These are phyloP conservation scores for Fragum whitleyi DNA, from an alignment of 2,888 invertebrate species.

Conservation along the genomic window DNA sequence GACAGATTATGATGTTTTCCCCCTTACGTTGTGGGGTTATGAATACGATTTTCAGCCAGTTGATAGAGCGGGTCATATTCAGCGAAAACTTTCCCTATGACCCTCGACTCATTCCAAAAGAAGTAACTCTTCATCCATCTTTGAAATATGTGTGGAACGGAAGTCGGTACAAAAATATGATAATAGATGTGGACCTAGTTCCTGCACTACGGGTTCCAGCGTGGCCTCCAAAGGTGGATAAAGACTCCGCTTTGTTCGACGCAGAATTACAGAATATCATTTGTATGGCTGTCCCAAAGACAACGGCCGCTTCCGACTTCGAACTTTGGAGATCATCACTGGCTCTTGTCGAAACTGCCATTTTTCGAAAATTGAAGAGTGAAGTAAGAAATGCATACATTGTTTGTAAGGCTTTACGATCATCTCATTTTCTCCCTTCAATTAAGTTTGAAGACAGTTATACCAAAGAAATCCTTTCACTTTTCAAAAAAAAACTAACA, in stretches of 20 bases:
- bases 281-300: slow-evolving; percentile 53
- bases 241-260: slow-evolving; percentile 32
- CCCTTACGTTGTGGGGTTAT: not conserved
- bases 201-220: slow-evolving; percentile 48
- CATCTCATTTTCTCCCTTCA: slow-evolving; percentile 34
- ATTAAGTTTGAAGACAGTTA: slow-evolving; percentile 39
- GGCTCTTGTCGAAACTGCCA: slow-evolving; percentile 50
- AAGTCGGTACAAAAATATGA: slow-evolving; percentile 46
- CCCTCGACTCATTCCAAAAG: slow-evolving; percentile 35
- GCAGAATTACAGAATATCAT: slow-evolving; percentile 29
- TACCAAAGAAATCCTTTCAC: slow-evolving; percentile 17
- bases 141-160: slow-evolving; percentile 49
- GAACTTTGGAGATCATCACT: slow-evolving; percentile 61
- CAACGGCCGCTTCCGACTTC: slow-evolving; percentile 36
- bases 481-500: slow-evolving; percentile 10
- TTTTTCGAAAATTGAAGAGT: slow-evolving; percentile 47
- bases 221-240: slow-evolving; percentile 45
- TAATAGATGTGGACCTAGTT: slow-evolving; percentile 55
- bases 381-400: slow-evolving; percentile 58
- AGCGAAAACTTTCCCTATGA: slow-evolving; percentile 44
- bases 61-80: slow-evolving; percentile 27
- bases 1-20: slow-evolving; percentile 19
- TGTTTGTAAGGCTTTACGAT: slow-evolving; percentile 39
- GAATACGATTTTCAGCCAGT: not conserved
- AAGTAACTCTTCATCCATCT: slow-evolving; percentile 49